Percentiles rank a stretch among this genome's conserved stretches.
These are phyloP conservation scores for Entomobrya multifasciata DNA, from an alignment of 2,888 invertebrate species.

Conservation along the genomic window DNA sequence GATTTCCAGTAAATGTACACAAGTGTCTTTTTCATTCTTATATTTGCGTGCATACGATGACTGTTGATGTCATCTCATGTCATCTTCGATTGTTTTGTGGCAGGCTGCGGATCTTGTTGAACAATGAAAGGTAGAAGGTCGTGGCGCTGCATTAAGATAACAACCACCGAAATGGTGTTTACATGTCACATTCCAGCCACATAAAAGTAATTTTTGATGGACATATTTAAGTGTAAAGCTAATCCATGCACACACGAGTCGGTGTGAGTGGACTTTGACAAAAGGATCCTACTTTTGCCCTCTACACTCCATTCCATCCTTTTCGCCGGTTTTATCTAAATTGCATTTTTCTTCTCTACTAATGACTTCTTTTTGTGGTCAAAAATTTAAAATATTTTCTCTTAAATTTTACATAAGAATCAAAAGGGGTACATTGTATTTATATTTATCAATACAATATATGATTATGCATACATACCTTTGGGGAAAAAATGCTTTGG, in stretches of 20 bases:
- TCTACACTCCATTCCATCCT: not conserved
- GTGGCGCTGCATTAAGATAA: conserved; percentile 39
- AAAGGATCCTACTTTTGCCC: conserved; percentile 3
- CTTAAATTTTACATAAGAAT: conserved; percentile 29
- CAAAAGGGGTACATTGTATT: conserved; percentile 2
- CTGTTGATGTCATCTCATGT: conserved; percentile 33
- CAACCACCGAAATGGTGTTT: conserved; percentile 39
- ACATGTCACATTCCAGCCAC: conserved; percentile 42
- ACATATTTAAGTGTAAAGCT: not conserved
- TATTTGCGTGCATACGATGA: not conserved
- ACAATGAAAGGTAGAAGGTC: conserved; percentile 11
- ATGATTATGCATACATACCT: not conserved
- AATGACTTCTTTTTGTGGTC: conserved; percentile 54
- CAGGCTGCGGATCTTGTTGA: not conserved
- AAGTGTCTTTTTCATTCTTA: no score
- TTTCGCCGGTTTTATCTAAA: conserved; percentile 47
- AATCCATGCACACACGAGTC: conserved; percentile 32
- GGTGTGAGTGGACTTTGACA: not conserved
- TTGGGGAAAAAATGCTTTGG: not conserved
- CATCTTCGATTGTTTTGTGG: conserved; percentile 14
- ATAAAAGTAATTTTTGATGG: conserved; percentile 29
- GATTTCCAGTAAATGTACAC: not conserved
- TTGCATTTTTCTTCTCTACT: conserved; percentile 35
- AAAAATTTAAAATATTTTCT: conserved; percentile 12
- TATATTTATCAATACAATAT: not conserved